Base-by-base conservation (phyloP, 1,140 invertebrate genomes). In the Drosophila fuyamai region DNA sequence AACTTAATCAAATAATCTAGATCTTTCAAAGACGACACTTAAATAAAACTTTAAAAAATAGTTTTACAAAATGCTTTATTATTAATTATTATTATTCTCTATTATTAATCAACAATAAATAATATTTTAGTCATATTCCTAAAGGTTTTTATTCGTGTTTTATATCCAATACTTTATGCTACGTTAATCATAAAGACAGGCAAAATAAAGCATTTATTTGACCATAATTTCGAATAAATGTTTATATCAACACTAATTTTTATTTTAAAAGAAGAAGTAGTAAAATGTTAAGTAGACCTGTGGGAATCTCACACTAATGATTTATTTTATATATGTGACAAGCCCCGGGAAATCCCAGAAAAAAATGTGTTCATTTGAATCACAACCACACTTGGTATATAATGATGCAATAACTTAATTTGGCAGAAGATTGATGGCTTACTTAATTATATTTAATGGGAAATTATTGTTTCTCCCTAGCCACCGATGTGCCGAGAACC, bases 401-500 rank as follows among this genome's bases (percentile, higher is more conserved):
- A 38, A 10, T 12, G 9, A 54, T 16, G 35, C 9, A 54, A 54
- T 13, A 38, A 2, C 5, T 54, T 23, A 40, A 27, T 18, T 54
- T 41, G 5, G 10, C 0, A 1, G 12, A 38, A 44, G 8, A 44
- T 18, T 44, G 7, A 44, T 18, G 43, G 9, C 8, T 18, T 44
- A 44, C 1, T 18, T 44, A 14, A 10, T 5, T 6, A 27, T 47
- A 6, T n/a, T 12, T n/a, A 13, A 47, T 27, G 12, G 7, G 5
- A 13, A 7, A 27, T 16, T 8, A 13, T 27, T 47, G 6, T 5
- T n/a, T 14, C 6, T 12, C 13, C 3, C 0, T 14, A 92, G 90
- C 51, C n/a, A 91, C 90, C 6, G 90, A 92, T 29, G 61, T 71
- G 40, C 86, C 90, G 8, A 76, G 86, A 36, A 91, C 90, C 7